These are phyloP conservation scores for Babyrousa celebensis DNA, from an alignment of 2,797 vertebrate genomes.

Conservation along the genomic window DNA sequence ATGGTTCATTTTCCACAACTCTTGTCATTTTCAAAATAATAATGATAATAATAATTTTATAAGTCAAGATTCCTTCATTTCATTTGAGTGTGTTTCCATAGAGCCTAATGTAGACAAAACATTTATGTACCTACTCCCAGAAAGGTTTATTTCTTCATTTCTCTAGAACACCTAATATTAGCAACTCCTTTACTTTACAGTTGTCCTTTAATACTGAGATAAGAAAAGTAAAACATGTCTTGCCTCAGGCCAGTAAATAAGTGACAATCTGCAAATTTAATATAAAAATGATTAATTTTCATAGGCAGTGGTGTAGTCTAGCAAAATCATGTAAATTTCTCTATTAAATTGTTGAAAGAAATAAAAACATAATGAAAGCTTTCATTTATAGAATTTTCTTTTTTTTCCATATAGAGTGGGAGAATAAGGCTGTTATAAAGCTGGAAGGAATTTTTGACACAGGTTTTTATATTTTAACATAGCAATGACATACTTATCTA, in stretches of 20 bases:
- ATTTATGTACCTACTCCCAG: conserved; percentile 68
- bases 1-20: conserved; percentile 42
- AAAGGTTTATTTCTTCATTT: conserved; percentile 67
- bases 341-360: conserved; percentile 74
- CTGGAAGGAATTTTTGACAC: conserved; percentile 5
- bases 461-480: conserved; percentile 61
- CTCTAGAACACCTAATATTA: conserved; percentile 80
- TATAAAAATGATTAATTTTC: conserved; percentile 84
- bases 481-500: neutral
- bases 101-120: conserved; percentile 47
- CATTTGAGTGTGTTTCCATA: conserved; percentile 52
- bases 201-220: conserved; percentile 81
- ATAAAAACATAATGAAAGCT: conserved; percentile 75
- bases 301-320: conserved; percentile 57
- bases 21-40: neutral
- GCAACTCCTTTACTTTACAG: conserved; percentile 81
- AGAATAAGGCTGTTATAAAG: conserved; percentile 35
- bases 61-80: conserved; percentile 59
- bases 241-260: conserved; percentile 79
- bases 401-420: neutral
- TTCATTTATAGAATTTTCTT: conserved; percentile 62
- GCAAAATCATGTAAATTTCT: conserved; percentile 75
- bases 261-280: conserved; percentile 83
- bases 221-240: conserved; percentile 78
- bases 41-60: neutral